Base-by-base conservation (phyloP, 2,797 vertebrate species). In the Gobionotothen gibberifrons region DNA sequence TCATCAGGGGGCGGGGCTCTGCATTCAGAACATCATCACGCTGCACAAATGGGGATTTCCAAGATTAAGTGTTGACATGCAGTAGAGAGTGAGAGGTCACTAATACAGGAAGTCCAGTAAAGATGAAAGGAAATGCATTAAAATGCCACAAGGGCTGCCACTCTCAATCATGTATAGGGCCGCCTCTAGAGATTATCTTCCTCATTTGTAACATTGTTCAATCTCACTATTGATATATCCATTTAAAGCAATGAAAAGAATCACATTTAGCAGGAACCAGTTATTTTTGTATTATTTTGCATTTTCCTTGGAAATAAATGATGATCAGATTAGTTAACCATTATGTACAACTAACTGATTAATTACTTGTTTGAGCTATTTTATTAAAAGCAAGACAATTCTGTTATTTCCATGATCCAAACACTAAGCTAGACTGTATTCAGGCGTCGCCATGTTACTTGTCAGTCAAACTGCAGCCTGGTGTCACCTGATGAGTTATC, bases 21-120 rank as follows among this genome's bases (percentile, higher is more conserved):
- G 21, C 3, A 8, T 68, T 69, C 14, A 59, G 80, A 52, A 69
- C 19, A 48, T 65, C 72, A 44, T 54, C 56, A 6, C 5, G 42
- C 68, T 60, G 63, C 76, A 68, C 49, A 46, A 68, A 78, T 6
- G 69, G 77, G 78, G 86, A 85, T 89, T 88, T 88, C 81, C 81
- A 84, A 78, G 79, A 87, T 88, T 85, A 88, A 70, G 42, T 1
- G 48, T 13, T 73, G 75, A 65, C 65, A 12, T 43, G 55, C 72
- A 56, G 61, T 7, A 26, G 51, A 68, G 12, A 29, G 52, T 6
- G 56, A 66, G 57, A 72, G 76, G 76, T 70, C 72, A 80, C 36
- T 63, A 55, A 58, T 51, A 81, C 66, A 62, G 65, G 40, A 9
- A 40, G 59, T 52, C 59, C 26, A 69, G 53, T 53, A 55, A 57